phyloP scores from a whole-genome alignment of 2,888 invertebrate genomes.

The Chymomyza amoena region DNA sequence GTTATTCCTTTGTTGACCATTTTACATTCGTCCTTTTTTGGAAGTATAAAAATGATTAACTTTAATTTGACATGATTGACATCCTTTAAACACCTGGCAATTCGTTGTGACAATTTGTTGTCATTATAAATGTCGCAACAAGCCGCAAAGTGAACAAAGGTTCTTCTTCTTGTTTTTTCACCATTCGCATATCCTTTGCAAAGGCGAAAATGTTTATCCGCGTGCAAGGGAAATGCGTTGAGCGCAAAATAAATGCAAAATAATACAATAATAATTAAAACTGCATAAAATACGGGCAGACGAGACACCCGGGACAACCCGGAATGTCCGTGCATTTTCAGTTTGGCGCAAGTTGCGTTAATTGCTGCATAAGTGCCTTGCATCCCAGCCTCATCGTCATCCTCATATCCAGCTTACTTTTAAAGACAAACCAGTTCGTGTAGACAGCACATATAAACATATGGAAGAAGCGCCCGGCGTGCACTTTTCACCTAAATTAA shows the following conservation, averaged over 20 bases:
- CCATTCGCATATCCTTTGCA: neutral
- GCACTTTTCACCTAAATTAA: slow-evolving; percentile 49
- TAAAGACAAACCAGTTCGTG: neutral
- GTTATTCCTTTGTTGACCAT: neutral
- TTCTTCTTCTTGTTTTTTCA: neutral
- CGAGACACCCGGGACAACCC: neutral
- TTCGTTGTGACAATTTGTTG: slow-evolving; percentile 62
- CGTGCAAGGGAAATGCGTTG: neutral
- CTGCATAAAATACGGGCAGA: neutral
- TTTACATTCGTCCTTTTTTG: neutral
- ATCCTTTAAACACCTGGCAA: slow-evolving; percentile 49
- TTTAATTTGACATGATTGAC: slow-evolving; percentile 34
- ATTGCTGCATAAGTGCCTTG: slow-evolving; percentile 68
- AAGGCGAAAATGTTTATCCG: neutral
- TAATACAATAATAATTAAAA: slow-evolving; percentile 11
- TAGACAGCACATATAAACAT: neutral
- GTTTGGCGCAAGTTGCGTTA: slow-evolving; percentile 55
- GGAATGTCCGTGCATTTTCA: slow-evolving; percentile 31
- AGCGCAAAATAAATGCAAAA: neutral
- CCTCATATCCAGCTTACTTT: slow-evolving; percentile 47
- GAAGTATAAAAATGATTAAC: slow-evolving; percentile 9
- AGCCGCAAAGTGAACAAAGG: neutral
- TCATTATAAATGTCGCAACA: slow-evolving; percentile 44
- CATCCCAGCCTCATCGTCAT: slow-evolving; percentile 37
- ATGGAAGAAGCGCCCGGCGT: neutral